phyloP scores from a whole-genome alignment of 2,888 invertebrate species.

The Hecatera dysodea region DNA sequence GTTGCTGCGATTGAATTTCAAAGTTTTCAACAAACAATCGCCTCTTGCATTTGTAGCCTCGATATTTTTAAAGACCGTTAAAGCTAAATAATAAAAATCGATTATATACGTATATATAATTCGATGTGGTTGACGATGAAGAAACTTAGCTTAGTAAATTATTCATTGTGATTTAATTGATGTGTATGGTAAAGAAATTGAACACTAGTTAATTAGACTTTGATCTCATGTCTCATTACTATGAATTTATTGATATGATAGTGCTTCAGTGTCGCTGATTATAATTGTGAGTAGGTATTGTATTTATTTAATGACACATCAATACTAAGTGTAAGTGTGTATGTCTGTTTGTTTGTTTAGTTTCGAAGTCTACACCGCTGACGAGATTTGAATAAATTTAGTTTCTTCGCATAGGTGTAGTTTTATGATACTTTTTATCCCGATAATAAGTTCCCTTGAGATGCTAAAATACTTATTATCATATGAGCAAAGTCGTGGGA shows the following conservation, averaged over 20 bases:
- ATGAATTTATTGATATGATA: neutral
- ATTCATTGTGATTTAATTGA: neutral
- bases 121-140: neutral
- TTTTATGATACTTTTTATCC: neutral
- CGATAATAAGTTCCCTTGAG: neutral
- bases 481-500: neutral
- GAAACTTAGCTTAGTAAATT: constrained; percentile 2
- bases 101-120: too few species aligned
- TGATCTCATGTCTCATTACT: constrained; percentile 20
- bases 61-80: neutral
- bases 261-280: neutral
- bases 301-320: neutral
- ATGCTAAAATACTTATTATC: neutral
- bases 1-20: too few species aligned
- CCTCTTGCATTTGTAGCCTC: too few species aligned
- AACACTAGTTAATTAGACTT: constrained; percentile 8
- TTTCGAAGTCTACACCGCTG: too few species aligned
- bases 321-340: neutral
- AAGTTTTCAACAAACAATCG: neutral
- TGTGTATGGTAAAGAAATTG: neutral
- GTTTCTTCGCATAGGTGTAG: too few species aligned
- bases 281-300: neutral
- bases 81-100: neutral
- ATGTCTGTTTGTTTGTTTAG: too few species aligned
- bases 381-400: too few species aligned